These are phyloP conservation scores for Centropristis striata DNA, from an alignment of 2,113 vertebrate species.

Conservation along the genomic window DNA sequence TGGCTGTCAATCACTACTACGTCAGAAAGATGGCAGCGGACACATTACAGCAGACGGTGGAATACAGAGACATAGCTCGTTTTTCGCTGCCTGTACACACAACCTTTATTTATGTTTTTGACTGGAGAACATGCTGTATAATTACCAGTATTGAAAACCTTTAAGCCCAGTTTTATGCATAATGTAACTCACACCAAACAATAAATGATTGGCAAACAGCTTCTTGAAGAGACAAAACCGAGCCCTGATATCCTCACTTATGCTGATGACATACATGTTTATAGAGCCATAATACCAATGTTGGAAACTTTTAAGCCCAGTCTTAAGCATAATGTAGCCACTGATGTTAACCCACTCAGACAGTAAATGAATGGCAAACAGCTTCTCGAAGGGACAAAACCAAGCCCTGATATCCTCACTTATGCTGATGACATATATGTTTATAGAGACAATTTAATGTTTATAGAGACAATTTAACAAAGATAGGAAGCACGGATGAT, in stretches of 20 bases:
- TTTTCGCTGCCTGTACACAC: too few relatives aligned
- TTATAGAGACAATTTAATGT: neutral
- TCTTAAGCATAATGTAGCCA: neutral
- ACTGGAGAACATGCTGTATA: too few relatives aligned
- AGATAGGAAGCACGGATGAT: conserved; percentile 1
- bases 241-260: neutral
- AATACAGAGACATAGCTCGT: too few relatives aligned
- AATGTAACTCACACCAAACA: neutral
- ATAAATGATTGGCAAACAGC: neutral
- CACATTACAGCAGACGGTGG: too few relatives aligned
- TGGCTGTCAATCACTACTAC: too few relatives aligned
- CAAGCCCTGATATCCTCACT: neutral
- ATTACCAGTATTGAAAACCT: neutral
- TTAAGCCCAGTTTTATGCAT: neutral
- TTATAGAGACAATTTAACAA: neutral
- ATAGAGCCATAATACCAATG: neutral
- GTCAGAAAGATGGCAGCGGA: too few relatives aligned
- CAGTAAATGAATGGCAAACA: neutral
- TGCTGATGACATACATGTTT: conserved; percentile 6
- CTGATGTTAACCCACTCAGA: neutral
- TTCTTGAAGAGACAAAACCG: neutral
- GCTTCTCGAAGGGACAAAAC: neutral
- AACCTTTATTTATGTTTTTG: too few relatives aligned
- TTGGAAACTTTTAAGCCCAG: neutral
- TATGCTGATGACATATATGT: conserved; percentile 7